Base-by-base conservation (phyloP, 2,113 vertebrate genomes). In the Aepyceros melampus region DNA sequence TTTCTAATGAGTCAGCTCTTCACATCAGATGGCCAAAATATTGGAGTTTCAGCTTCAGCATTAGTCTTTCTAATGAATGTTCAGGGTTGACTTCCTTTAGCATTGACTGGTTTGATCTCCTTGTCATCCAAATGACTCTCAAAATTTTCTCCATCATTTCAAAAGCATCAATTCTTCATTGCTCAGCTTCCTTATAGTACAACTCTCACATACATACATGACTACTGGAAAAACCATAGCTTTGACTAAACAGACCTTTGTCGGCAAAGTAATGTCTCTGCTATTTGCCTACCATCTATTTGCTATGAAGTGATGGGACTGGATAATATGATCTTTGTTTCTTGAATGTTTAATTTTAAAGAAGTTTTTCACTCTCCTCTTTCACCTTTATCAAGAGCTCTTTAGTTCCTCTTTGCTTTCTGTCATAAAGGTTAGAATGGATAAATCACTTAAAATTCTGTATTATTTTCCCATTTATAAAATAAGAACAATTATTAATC, bases 391-490 rank as follows among this genome's bases (percentile, higher is more conserved):
- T 23, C 19, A 36, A 71, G 19, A 36, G 4, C 19, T 36, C n/a
- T 71, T 23, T 71, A 71, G n/a, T 36, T 36, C 9, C 9, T 71
- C n/a, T 36, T 71, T 23, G n/a, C 8, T 71, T 71, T 71, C 9
- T 71, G 19, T 4, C 9, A 36, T 71, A 71, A 71, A 71, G n/a
- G 9, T 71, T 12, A 36, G n/a, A 71, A 71, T 93, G 23, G 5
- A 88, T 56, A 93, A 90, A 87, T 74, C 31, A 40, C 49, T 87
- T 90, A 79, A 60, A 94, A 62, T 79, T 96, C 9, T 64, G 21
- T 76, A 56, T 90, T 62, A 67, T 55, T 90, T 96, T 21, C 51
- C 19, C 33, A 45, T 25, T 97, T 95, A 88, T 40, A 92, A 97
- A 97, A 56, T 74, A 78, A 74, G 5, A 40, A 58, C 9, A 85